Base-by-base conservation (phyloP, 2,797 vertebrate species). In the Melanotaenia boesemani region DNA sequence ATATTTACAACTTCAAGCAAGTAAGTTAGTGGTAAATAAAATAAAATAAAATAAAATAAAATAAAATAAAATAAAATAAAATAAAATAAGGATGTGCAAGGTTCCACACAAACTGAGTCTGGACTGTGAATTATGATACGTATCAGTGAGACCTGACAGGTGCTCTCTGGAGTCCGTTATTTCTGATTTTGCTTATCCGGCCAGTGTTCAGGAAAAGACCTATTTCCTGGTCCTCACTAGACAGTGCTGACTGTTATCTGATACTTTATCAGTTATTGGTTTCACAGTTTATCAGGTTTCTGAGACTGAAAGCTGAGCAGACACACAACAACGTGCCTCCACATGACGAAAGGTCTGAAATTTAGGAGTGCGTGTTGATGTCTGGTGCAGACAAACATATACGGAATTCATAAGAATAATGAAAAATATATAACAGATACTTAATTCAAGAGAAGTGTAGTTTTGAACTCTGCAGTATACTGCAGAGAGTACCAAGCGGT, bases 181-280 rank as follows among this genome's bases (percentile, higher is more conserved):
- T 80, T 86, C 76, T 72, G 79, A 88, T 82, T 82, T 79, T 67
- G 65, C 81, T 88, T 83, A 86, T 90, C 85, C 85, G 76, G 67
- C 74, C 72, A 66, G 52, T 72, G 82, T 88, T 82, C 75, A 79
- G 80, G 81, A 90, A 88, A 83, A 74, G 72, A 71, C 82, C 78
- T 5, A 6, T 78, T 85, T 89, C 77, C 73, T 74, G 70, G 81
- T 83, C 70, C 72, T 70, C 44, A 48, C 71, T 28, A 63, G 67
- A 84, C 81, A 79, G 73, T 77, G 8, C 72, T 56, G 69, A 65
- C 69, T 60, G 70, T 63, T 77, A 62, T 77, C 84, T 82, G 83
- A 83, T 79, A 79, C 76, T 76, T 81, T 80, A 91, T 89, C 86
- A 87, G 81, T 81, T 87, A 88, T 86, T 91, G 85, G 87, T 84